Evolutionary conservation across 1,140 invertebrate species (phyloP), one percentile per base, ranked within the genome.

Genomic region (Drosophila kurseongensis): DNA sequence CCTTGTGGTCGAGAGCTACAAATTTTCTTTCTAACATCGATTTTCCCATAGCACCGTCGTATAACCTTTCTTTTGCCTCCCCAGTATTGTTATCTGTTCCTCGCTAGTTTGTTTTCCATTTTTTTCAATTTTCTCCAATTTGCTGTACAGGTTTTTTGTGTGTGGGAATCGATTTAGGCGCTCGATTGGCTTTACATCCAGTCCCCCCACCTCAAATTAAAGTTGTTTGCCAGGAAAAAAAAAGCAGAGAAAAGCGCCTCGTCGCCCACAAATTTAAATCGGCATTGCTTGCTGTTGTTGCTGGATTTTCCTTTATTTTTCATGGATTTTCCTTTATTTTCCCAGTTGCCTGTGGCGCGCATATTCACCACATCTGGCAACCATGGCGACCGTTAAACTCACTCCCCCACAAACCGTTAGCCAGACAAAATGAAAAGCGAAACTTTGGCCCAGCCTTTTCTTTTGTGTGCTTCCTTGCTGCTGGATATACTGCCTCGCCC

Each of bases 361-460:
- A 68, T 77, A 84, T 77, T 84, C 81, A 84, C 81, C 81, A 84
- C 81, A 76, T 58, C 65, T 75, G 75, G 56, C 65, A 75, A 66
- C 57, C 65, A 76, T 75, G 80, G 79, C 58, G 60, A 73, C 69
- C 75, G 69, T 60, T 77, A 76, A 51, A 47, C 71, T 75, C 42
- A 51, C 71, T 56, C 36, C 27, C 62, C 23, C 32, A 36, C 45
- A 56, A 42, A 76, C 80, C 76, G 80, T 83, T 83, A 80, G 57
- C 80, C 69, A 65, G 69, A 56, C 56, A 75, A 75, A 74, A 84
- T 84, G 77, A 85, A 84, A 84, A 84, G 81, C 81, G 81, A 84
- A 84, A 84, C 81, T 80, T 84, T 55, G 58, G 59, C 44, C 42
- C 56, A 47, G 51, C 55, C 58, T 76, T 80, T 66, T 55, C 60